These are phyloP conservation scores for Puffinus mauretanicus DNA, from an alignment of 2,113 vertebrate genomes.

Conservation along the genomic window DNA sequence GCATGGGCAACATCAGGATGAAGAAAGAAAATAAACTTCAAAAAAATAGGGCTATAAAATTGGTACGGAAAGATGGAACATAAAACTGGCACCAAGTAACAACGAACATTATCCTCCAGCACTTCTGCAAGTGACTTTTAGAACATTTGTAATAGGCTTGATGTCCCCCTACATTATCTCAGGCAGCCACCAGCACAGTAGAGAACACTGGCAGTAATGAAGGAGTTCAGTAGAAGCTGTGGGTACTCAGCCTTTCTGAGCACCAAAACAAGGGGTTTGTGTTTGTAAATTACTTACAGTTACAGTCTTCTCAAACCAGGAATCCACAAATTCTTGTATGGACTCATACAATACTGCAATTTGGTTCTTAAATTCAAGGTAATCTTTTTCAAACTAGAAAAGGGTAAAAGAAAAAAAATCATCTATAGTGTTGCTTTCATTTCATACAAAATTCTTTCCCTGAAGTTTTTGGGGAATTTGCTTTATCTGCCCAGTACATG, in stretches of 20 bases:
- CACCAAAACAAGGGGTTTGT: neutral
- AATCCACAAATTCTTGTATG: conserved; percentile 77
- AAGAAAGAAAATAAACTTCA: neutral
- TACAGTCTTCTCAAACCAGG: conserved; percentile 72
- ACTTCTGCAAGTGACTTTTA: neutral
- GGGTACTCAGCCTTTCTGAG: neutral
- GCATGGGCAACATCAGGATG: neutral
- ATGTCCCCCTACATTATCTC: neutral
- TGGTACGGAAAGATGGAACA: neutral
- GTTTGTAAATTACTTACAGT: conserved; percentile 72
- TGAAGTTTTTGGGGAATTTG: neutral
- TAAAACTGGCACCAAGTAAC: neutral
- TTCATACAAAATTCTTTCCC: neutral
- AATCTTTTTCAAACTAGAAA: conserved; percentile 84
- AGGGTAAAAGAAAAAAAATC: neutral
- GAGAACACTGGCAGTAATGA: neutral
- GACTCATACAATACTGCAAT: conserved; percentile 75
- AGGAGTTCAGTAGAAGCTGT: neutral
- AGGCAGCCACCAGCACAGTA: neutral
- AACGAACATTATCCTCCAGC: neutral
- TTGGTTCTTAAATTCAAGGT: conserved; percentile 79
- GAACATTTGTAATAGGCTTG: neutral
- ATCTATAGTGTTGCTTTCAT: neutral
- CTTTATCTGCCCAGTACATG: neutral
- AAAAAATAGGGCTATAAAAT: neutral